phyloP scores from a whole-genome alignment of 2,888 invertebrate species.

The Ectobius pallidus region DNA sequence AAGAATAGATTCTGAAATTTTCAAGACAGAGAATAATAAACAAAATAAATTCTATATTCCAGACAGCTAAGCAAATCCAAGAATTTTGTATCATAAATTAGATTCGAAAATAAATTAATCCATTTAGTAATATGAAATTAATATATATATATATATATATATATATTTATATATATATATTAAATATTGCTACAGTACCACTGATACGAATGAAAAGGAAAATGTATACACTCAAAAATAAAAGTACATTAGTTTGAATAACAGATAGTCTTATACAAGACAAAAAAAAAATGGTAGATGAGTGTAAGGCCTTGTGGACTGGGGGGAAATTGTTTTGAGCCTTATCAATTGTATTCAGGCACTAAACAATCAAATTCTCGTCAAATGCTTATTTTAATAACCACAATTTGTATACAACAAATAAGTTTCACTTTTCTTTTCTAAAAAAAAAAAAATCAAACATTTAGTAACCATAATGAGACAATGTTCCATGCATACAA shows the following conservation, averaged over 20 bases:
- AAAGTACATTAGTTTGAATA: background rate
- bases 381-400: conserved; percentile 41
- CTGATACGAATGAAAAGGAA: background rate
- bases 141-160: too few species aligned
- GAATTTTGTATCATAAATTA: too few species aligned
- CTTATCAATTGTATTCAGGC: conserved; percentile 22
- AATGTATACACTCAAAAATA: background rate
- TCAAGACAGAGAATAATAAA: too few species aligned
- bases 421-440: conserved; percentile 38
- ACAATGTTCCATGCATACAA: conserved; percentile 39
- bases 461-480: conserved; percentile 41
- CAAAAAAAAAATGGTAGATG: background rate
- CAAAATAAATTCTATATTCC: too few species aligned
- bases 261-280: background rate
- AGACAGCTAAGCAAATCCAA: too few species aligned
- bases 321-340: background rate
- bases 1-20: too few species aligned
- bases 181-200: background rate
- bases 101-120: too few species aligned
- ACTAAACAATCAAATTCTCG: conserved; percentile 12
- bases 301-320: background rate
- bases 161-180: conserved; percentile 10
- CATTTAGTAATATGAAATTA: too few species aligned
- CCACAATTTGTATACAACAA: conserved; percentile 44
- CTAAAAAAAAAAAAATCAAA: conserved; percentile 43